Conservation (phyloP, 2,888 invertebrate species). For the Bellardia bayeri region DNA sequence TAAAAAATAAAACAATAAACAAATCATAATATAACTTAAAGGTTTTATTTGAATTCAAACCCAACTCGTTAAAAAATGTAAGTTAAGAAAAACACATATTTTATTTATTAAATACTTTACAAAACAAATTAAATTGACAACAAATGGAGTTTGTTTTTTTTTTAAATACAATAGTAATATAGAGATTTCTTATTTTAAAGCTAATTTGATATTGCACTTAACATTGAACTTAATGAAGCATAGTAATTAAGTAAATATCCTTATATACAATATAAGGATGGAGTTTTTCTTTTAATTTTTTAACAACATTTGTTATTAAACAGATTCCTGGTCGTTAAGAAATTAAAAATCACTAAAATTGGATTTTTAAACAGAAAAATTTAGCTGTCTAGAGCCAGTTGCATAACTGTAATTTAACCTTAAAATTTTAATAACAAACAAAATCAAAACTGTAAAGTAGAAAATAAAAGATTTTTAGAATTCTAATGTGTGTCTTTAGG, state of each 20-base stretch:
- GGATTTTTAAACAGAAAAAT: no score
- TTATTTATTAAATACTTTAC: not conserved
- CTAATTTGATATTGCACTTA: slow-evolving; percentile 45
- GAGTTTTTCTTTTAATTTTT: no score
- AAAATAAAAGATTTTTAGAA: no score
- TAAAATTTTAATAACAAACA: not conserved
- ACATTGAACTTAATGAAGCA: slow-evolving; percentile 5
- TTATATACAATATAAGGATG: slow-evolving; percentile 1
- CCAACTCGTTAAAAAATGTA: no score
- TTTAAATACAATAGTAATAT: slow-evolving; percentile 12
- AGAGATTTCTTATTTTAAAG: slow-evolving; percentile 34
- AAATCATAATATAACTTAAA: not conserved
- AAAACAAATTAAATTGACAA: slow-evolving; percentile 19
- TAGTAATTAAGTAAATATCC: slow-evolving; percentile 14
- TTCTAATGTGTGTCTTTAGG: not conserved
- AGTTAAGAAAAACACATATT: not conserved
- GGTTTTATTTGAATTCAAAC: no score
- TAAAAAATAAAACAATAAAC: not conserved
- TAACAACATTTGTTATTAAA: no score
- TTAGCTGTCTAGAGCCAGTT: no score
- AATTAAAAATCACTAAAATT: no score
- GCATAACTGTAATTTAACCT: no score
- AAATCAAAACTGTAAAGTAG: not conserved
- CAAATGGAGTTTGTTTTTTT: slow-evolving; percentile 14
- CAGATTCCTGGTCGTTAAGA: no score